Percentiles rank a stretch among this genome's conserved stretches.
Evolutionary conservation across 2,113 vertebrate genomes (phyloP).

Genomic region (Channa maculata): DNA sequence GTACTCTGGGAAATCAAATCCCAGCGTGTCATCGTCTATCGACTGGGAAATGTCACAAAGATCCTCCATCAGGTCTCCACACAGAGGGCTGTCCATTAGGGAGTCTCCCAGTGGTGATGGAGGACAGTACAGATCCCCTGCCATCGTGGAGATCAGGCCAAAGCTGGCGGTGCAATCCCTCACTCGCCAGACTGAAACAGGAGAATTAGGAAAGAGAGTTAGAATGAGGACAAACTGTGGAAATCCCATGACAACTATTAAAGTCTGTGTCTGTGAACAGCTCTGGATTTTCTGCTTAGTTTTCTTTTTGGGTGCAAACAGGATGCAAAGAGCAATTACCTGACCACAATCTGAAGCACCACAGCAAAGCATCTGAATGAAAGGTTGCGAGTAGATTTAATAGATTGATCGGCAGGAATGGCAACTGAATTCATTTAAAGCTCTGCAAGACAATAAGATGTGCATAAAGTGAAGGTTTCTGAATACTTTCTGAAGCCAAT

Average conservation of each 20-base stretch:
- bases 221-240: not conserved
- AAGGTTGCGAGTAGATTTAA: too few relatives aligned
- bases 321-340: too few relatives aligned
- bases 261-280: too few relatives aligned
- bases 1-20: constrained; percentile 87
- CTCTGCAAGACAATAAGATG: too few relatives aligned
- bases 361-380: too few relatives aligned
- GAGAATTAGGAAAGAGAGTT: not conserved
- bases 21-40: constrained; percentile 85
- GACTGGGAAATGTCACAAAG: constrained; percentile 89
- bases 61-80: constrained; percentile 90
- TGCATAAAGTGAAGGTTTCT: too few relatives aligned
- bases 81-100: constrained; percentile 89
- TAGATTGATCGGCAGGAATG: too few relatives aligned
- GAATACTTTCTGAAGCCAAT: too few relatives aligned
- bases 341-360: too few relatives aligned
- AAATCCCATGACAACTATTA: not conserved
- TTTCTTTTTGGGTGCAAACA: too few relatives aligned
- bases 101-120: constrained; percentile 88
- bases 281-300: too few relatives aligned
- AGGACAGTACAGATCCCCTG: constrained; percentile 85
- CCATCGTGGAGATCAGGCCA: constrained; percentile 82
- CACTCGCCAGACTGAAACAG: constrained; percentile 74
- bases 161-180: constrained; percentile 48
- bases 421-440: too few relatives aligned